Conservation (phyloP, 2,888 invertebrate species). For the Sialis lutaria region DNA sequence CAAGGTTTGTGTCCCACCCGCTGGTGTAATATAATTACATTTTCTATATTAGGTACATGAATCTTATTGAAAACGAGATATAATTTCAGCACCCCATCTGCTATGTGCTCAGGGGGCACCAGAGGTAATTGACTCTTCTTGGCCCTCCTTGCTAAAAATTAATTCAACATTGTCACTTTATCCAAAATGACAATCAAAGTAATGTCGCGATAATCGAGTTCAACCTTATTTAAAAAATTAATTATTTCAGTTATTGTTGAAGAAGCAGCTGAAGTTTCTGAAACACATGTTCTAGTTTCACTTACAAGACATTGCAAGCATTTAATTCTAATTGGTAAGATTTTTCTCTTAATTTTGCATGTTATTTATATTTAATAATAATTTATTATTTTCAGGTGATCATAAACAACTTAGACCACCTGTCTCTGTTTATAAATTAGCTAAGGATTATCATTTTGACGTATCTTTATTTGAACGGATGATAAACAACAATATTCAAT, state of each 20-base stretch:
- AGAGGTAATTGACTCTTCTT: too few species aligned
- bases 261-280: conserved; percentile 79
- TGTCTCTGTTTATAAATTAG: conserved; percentile 48
- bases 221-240: too few species aligned
- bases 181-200: conserved; percentile 4
- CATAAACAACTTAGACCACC: conserved; percentile 66
- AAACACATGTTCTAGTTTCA: conserved; percentile 66
- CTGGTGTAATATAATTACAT: too few species aligned
- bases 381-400: conserved; percentile 37
- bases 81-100: too few species aligned
- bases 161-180: too few species aligned
- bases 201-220: neutral
- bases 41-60: too few species aligned
- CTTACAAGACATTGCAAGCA: conserved; percentile 58
- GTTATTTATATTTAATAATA: neutral
- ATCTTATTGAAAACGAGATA: too few species aligned
- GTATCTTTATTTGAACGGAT: conserved; percentile 71
- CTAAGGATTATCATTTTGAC: conserved; percentile 46
- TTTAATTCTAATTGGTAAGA: conserved; percentile 60
- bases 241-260: conserved; percentile 54
- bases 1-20: too few species aligned
- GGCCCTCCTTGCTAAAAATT: too few species aligned
- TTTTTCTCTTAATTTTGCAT: neutral
- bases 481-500: conserved; percentile 45
- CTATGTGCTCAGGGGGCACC: too few species aligned